Evolutionary conservation across 2,888 invertebrate genomes (phyloP).

Genomic region (Metellina segmentata): DNA sequence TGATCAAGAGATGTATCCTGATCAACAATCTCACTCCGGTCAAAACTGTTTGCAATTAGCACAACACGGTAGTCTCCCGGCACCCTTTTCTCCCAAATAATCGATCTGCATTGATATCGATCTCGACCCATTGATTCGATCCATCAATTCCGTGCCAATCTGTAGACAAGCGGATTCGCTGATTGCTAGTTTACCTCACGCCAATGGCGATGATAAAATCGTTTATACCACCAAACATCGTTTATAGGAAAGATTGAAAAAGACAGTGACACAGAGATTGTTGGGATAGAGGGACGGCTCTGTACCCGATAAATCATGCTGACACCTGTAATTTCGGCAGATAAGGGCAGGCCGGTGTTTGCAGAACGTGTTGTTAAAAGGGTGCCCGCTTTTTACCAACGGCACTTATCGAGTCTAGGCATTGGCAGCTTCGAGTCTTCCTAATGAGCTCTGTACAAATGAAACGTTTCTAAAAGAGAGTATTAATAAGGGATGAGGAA

Average conservation of each 20-base stretch:
- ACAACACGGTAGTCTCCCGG: not conserved
- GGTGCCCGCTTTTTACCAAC: constrained; percentile 13
- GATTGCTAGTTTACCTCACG: not conserved
- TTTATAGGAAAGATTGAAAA: not conserved
- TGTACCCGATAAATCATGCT: constrained; percentile 7
- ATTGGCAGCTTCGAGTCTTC: not conserved
- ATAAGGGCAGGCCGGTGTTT: not conserved
- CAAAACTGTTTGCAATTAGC: not conserved
- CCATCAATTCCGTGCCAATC: not conserved
- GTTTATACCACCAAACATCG: not conserved
- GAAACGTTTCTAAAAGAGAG: not conserved
- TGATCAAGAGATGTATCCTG: too few species aligned
- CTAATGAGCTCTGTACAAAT: not conserved
- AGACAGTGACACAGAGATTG: constrained; percentile 37
- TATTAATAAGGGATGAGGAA: not conserved
- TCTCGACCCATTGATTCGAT: not conserved
- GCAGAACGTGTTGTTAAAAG: constrained; percentile 32
- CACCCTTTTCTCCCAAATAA: not conserved
- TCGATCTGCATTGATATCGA: not conserved
- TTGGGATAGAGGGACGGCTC: not conserved
- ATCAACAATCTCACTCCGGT: too few species aligned
- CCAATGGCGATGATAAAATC: constrained; percentile 19
- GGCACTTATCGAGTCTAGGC: not conserved
- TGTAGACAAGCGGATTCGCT: not conserved
- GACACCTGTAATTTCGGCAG: constrained; percentile 32